These are phyloP conservation scores for Macrobrachium rosenbergii DNA, from an alignment of 1,140 invertebrate genomes.

Conservation along the genomic window DNA sequence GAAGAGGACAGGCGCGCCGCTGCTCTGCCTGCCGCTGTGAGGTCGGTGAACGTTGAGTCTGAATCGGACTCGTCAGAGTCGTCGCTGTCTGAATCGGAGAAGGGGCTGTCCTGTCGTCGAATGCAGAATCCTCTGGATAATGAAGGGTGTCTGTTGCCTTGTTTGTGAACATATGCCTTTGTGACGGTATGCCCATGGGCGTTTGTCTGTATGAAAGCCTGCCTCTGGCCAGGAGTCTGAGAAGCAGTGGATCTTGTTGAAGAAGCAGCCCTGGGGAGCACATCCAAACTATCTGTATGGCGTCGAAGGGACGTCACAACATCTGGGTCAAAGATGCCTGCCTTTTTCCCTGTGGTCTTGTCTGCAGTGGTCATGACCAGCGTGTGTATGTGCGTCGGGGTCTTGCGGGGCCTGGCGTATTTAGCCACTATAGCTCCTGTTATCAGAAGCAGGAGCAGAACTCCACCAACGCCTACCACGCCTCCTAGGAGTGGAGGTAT, in stretches of 20 bases:
- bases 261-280: constrained; percentile 12
- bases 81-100: constrained; percentile 33
- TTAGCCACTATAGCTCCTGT: constrained; percentile 39
- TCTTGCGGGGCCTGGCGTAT: constrained; percentile 10
- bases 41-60: constrained; percentile 54
- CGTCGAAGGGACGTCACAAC: constrained; percentile 40
- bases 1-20: constrained; percentile 14
- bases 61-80: constrained; percentile 44
- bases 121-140: constrained; percentile 36
- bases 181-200: constrained; percentile 15
- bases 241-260: neutral
- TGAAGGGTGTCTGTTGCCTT: constrained; percentile 17
- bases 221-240: constrained; percentile 2
- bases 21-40: constrained; percentile 47
- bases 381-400: constrained; percentile 46
- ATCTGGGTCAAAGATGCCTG: constrained; percentile 51
- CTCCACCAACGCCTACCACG: constrained; percentile 40
- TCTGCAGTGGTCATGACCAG: constrained; percentile 44
- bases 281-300: constrained; percentile 41
- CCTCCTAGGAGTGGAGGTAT: constrained; percentile 48
- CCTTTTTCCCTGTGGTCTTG: neutral
- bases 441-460: constrained; percentile 38
- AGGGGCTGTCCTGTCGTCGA: constrained; percentile 48
- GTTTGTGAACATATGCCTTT: neutral
- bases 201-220: constrained; percentile 10